Percentiles rank a stretch among this genome's conserved stretches.
Conservation (phyloP, 2,888 invertebrate species). For the Eutolmus rufibarbis region DNA sequence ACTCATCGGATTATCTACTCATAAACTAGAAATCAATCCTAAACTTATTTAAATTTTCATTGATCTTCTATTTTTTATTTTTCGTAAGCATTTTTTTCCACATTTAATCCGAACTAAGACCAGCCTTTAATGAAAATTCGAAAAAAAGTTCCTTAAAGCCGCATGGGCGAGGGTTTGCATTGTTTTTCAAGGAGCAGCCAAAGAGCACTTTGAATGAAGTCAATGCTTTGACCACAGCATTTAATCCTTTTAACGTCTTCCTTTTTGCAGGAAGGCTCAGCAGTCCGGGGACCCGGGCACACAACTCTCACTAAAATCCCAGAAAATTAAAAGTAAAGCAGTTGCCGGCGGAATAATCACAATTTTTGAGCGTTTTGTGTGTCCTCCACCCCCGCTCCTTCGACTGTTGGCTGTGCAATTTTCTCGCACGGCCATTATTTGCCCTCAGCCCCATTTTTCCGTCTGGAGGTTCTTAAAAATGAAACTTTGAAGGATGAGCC, state of each 20-base stretch:
- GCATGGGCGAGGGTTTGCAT: not conserved
- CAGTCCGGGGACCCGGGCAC: not conserved
- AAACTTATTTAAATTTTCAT: not conserved
- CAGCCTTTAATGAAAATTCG: not conserved
- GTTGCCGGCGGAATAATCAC: not conserved
- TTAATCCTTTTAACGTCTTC: not conserved
- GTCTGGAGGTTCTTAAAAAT: slow-evolving; percentile 12
- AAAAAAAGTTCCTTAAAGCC: not conserved
- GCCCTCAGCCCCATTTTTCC: not conserved
- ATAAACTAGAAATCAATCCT: not conserved
- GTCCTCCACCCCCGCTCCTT: not conserved
- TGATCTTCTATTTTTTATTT: not conserved
- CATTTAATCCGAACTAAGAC: not conserved
- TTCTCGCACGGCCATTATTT: slow-evolving; percentile 9
- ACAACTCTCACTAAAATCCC: not conserved
- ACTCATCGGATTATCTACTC: not conserved
- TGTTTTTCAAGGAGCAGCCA: not conserved
- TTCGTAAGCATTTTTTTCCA: not conserved
- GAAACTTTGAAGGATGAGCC: not conserved
- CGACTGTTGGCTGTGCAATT: not conserved
- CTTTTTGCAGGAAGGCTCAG: not conserved
- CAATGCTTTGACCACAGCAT: not conserved
- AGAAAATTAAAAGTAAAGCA: slow-evolving; percentile 12
- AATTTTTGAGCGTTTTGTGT: not conserved
- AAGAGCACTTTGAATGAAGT: not conserved